A percentile compares a stretch with the other conserved stretches of the same genome.
Evolutionary conservation across 2,888 invertebrate genomes (phyloP).

Genomic region (Ligdia adustata): DNA sequence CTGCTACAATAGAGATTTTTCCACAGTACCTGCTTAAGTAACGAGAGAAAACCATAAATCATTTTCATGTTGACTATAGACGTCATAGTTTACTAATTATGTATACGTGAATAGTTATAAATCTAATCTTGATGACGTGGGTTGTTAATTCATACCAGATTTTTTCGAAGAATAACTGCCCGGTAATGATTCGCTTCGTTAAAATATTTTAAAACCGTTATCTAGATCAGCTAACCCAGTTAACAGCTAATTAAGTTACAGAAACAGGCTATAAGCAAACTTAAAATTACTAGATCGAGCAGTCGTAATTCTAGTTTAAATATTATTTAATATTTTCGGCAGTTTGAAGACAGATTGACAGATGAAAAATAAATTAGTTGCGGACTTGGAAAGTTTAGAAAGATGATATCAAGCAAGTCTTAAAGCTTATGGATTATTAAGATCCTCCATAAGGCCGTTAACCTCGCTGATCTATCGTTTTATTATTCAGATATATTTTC

Average conservation of each 20-base stretch:
- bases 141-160: not conserved
- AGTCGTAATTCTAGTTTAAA: conserved; percentile 7
- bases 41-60: too few species aligned
- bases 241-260: conserved; percentile 13
- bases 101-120: too few species aligned
- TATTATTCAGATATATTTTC: not conserved
- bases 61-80: too few species aligned
- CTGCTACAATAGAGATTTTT: too few species aligned
- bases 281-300: conserved; percentile 6
- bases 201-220: conserved; percentile 16
- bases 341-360: too few species aligned
- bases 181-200: conserved; percentile 5
- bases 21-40: too few species aligned
- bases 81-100: too few species aligned
- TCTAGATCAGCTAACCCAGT: conserved; percentile 18
- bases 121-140: conserved; percentile 3
- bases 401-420: conserved; percentile 50
- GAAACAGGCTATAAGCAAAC: conserved; percentile 3
- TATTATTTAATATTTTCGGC: conserved; percentile 4
- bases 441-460: conserved; percentile 48
- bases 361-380: too few species aligned
- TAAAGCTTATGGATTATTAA: conserved; percentile 47
- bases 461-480: conserved; percentile 21
- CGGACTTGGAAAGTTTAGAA: conserved; percentile 49
- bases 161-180: not conserved